Base-by-base conservation (phyloP, 2,888 invertebrate species). In the Xiphydria camelus region DNA sequence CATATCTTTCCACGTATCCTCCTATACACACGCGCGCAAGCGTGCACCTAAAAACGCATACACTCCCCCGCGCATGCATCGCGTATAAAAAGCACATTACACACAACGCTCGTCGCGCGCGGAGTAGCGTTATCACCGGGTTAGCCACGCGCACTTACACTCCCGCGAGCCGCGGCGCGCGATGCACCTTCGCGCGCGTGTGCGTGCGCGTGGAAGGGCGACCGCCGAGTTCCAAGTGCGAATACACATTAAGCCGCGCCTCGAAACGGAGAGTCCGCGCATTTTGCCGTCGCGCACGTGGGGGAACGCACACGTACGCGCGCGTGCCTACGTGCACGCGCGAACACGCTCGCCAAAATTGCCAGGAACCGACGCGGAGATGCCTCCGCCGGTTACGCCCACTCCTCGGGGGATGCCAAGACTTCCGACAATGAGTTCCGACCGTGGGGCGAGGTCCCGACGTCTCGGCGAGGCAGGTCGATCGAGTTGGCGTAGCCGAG, bases 391-490 rank as follows among this genome's bases (percentile, higher is more conserved):
- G 49, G 54, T 47, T 45, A 59, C 64, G 61, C 64, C 66, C 61
- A 61, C 63, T 52, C 55, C 51, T 39, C 42, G 23, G 40, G 56
- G 60, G 56, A 59, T 62, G 66, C 65, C 66, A 62, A 66, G 63
- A 63, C 54, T 61, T 54, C 60, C 55, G 61, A 62, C 65, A 65
- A 66, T 66, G 66, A 66, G 60, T 50, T 56, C 46, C 53, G 47
- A 40, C 47, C 50, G n/a, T n/a, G n/a, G n/a, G n/a, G n/a, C n/a
- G n/a, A n/a, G n/a, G n/a, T n/a, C n/a, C n/a, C n/a, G n/a, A n/a
- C n/a, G n/a, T n/a, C n/a, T n/a, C n/a, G n/a, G n/a, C n/a, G n/a
- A n/a, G n/a, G n/a, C n/a, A n/a, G n/a, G n/a, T n/a, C n/a, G n/a
- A n/a, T n/a, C n/a, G n/a, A n/a, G n/a, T n/a, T n/a, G n/a, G n/a